A percentile compares a stretch with the other conserved stretches of the same genome.
Conservation (phyloP, 1,140 invertebrate genomes). For the Hermetia illucens region DNA sequence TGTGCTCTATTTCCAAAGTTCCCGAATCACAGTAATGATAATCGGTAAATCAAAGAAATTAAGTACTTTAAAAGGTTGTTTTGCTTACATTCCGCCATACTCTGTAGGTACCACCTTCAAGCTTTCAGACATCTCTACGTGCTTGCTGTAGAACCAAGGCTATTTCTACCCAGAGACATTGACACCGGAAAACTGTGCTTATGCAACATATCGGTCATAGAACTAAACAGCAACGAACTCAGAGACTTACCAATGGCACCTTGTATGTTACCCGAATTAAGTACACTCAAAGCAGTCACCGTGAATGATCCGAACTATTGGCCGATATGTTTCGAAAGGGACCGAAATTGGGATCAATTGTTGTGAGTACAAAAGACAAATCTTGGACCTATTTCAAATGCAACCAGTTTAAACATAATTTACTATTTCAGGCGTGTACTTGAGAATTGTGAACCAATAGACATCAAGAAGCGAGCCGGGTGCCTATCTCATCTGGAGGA, state of each 20-base stretch:
- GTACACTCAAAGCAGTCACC: slow-evolving; percentile 57
- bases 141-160: slow-evolving; percentile 73
- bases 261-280: slow-evolving; percentile 71
- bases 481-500: slow-evolving; percentile 79
- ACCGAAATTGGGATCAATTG: slow-evolving; percentile 70
- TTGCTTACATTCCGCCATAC: slow-evolving; percentile 36
- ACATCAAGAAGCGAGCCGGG: slow-evolving; percentile 79
- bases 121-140: slow-evolving; percentile 92
- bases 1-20: slow-evolving; percentile 94
- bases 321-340: slow-evolving; percentile 67
- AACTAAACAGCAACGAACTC: slow-evolving; percentile 17
- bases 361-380: slow-evolving; percentile 35
- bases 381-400: slow-evolving; percentile 1
- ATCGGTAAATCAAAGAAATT: slow-evolving; percentile 32
- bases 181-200: slow-evolving; percentile 65
- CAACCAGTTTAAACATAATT: slow-evolving; percentile 2
- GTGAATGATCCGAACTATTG: slow-evolving; percentile 77
- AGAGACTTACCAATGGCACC: slow-evolving; percentile 44
- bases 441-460: slow-evolving; percentile 51
- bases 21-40: slow-evolving; percentile 90
- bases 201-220: slow-evolving; percentile 44
- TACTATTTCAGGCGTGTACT: slow-evolving; percentile 42
- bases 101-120: slow-evolving; percentile 68
- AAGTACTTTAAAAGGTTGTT: background rate
- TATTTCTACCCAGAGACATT: slow-evolving; percentile 77